Conservation (phyloP, 2,888 invertebrate species). For the Agrenia bidenticulata region DNA sequence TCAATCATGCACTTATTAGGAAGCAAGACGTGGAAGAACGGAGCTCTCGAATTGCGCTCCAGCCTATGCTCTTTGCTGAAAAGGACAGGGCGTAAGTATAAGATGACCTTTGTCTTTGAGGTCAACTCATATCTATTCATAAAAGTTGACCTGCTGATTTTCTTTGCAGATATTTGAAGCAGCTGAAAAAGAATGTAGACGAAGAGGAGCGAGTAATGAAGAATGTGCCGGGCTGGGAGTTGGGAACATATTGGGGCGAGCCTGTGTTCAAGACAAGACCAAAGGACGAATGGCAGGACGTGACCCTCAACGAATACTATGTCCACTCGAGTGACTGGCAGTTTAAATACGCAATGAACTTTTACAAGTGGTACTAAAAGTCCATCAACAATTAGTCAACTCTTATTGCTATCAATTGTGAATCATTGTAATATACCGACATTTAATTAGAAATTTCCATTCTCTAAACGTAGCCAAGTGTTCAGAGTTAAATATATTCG, state of each 20-base stretch:
- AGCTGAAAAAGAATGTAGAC: slow-evolving; percentile 75
- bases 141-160: too few relatives aligned
- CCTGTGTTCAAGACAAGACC: slow-evolving; percentile 73
- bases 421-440: too few relatives aligned
- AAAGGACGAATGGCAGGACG: slow-evolving; percentile 66
- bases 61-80: slow-evolving; percentile 78
- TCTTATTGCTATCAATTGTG: too few relatives aligned
- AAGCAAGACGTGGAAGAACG: slow-evolving; percentile 71
- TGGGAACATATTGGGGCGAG: slow-evolving; percentile 84
- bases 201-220: slow-evolving; percentile 85
- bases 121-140: slow-evolving; percentile 30
- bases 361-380: slow-evolving; percentile 38
- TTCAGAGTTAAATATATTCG: too few relatives aligned
- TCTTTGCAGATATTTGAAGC: slow-evolving; percentile 66
- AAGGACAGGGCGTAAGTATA: slow-evolving; percentile 71
- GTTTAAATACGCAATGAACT: slow-evolving; percentile 21
- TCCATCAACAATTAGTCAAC: too few relatives aligned
- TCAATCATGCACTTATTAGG: slow-evolving; percentile 61
- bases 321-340: slow-evolving; percentile 61
- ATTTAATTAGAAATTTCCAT: too few relatives aligned
- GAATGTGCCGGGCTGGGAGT: slow-evolving; percentile 86
- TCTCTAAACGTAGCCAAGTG: too few relatives aligned
- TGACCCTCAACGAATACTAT: slow-evolving; percentile 70
- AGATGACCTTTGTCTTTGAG: slow-evolving; percentile 1
- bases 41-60: slow-evolving; percentile 73